Conservation (phyloP, 2,888 invertebrate genomes). For the Pimpla rufipes region DNA sequence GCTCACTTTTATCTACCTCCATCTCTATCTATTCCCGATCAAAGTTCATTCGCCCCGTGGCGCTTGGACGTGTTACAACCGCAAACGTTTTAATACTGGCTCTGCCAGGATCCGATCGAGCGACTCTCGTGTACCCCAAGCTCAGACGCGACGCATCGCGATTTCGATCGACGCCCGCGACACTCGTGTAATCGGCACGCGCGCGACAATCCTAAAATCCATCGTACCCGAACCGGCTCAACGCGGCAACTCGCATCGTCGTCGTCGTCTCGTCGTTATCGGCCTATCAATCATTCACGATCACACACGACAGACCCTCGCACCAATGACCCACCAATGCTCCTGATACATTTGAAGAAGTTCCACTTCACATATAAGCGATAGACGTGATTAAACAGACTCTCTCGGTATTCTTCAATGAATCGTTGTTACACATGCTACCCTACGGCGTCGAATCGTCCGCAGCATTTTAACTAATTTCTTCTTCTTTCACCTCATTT, state of each 20-base stretch:
- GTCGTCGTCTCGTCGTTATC: constrained; percentile 40
- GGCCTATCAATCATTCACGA: constrained; percentile 4
- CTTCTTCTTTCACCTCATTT: constrained; percentile 60
- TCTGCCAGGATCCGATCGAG: constrained; percentile 64
- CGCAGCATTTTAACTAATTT: constrained; percentile 59
- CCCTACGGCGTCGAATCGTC: constrained; percentile 44
- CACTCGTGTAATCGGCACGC: neutral
- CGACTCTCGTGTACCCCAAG: constrained; percentile 27
- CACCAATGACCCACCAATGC: constrained; percentile 61
- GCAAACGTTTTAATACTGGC: constrained; percentile 57
- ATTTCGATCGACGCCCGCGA: constrained; percentile 53
- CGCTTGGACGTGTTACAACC: constrained; percentile 27
- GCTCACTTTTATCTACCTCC: constrained; percentile 3
- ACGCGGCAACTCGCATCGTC: constrained; percentile 41
- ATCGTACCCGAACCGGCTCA: constrained; percentile 22
- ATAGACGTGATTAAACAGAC: constrained; percentile 65
- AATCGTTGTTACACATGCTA: constrained; percentile 61
- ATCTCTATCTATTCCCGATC: constrained; percentile 29
- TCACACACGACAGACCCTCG: constrained; percentile 65
- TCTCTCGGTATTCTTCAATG: constrained; percentile 54
- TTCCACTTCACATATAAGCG: constrained; percentile 64
- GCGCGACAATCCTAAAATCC: constrained; percentile 29
- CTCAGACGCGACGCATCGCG: constrained; percentile 55
- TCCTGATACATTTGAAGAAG: constrained; percentile 66
- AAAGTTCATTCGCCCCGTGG: constrained; percentile 35